Evolutionary conservation across 2,113 vertebrate genomes (phyloP).

Genomic region (Semnornis frantzii): DNA sequence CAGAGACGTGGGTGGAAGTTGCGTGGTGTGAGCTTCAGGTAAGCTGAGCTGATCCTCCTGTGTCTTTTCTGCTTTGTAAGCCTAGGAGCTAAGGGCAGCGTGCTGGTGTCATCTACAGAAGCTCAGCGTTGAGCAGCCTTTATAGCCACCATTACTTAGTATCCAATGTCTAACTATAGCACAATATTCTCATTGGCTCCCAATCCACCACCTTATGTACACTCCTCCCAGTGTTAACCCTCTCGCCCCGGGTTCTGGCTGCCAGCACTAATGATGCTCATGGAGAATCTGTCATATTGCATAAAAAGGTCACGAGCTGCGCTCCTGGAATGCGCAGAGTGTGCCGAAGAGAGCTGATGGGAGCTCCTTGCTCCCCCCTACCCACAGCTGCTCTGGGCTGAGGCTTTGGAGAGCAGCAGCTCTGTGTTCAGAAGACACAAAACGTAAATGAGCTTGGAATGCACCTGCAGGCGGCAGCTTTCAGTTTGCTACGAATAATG

Average conservation of each 20-base stretch:
- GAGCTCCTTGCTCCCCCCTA: neutral
- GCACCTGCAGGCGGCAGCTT: neutral
- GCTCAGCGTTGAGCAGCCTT: slow-evolving; percentile 41
- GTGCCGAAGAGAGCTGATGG: fast-evolving
- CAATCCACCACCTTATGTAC: slow-evolving; percentile 40
- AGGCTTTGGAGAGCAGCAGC: neutral
- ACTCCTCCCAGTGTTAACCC: slow-evolving; percentile 65
- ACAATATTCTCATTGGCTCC: slow-evolving; percentile 49
- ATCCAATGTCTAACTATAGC: slow-evolving; percentile 69
- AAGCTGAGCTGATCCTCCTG: slow-evolving; percentile 43
- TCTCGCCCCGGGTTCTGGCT: neutral
- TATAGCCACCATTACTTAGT: slow-evolving; percentile 48
- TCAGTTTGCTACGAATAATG: neutral
- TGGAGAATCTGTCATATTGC: neutral
- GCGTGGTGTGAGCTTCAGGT: slow-evolving; percentile 99
- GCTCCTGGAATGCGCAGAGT: neutral
- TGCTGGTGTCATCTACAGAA: neutral
- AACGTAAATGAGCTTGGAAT: fast-evolving
- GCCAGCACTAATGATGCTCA: fast-evolving
- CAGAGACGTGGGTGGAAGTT: slow-evolving; percentile 97
- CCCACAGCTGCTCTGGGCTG: neutral
- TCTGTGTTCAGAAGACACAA: fast-evolving
- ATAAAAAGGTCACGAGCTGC: neutral
- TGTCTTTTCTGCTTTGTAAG: neutral
- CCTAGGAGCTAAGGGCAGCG: neutral